A percentile compares a stretch with the other conserved stretches of the same genome.
phyloP scores from a whole-genome alignment of 2,888 invertebrate species.

The Dermolepida albohirtum region DNA sequence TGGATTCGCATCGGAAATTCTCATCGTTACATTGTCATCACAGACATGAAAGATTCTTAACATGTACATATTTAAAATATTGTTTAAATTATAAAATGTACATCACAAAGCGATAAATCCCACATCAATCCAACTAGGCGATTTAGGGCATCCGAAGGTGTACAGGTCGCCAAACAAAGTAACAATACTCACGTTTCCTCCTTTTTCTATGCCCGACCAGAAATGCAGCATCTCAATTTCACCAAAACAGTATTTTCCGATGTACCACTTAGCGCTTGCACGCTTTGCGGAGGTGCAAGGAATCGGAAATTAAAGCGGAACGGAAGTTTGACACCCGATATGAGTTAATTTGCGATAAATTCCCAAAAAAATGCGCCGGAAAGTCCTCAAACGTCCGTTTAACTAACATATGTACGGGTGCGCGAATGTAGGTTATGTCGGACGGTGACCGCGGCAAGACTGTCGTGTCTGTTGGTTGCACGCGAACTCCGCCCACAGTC shows the following conservation, averaged over 20 bases:
- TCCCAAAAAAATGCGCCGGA: conserved; percentile 26
- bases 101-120: conserved; percentile 41
- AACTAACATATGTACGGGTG: conserved; percentile 51
- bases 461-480: conserved; percentile 53
- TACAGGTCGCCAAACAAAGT: conserved; percentile 43
- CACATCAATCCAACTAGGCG: conserved; percentile 53
- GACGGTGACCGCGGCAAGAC: conserved; percentile 54
- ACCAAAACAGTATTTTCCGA: conserved; percentile 25
- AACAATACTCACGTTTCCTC: conserved; percentile 43
- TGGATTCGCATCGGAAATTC: too few species aligned
- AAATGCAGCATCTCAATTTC: conserved; percentile 36
- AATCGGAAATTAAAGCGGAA: conserved; percentile 25
- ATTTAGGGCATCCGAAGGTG: conserved; percentile 54
- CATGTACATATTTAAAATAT: too few species aligned
- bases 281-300: conserved; percentile 3
- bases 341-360: conserved; percentile 19
- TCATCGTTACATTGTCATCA: too few species aligned
- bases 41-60: too few species aligned
- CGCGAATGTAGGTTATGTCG: conserved; percentile 53
- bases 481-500: conserved; percentile 53
- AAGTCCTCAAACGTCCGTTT: conserved; percentile 48
- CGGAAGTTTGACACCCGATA: conserved; percentile 33
- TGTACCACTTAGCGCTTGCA: conserved; percentile 29
- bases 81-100: background rate
- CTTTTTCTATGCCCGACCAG: conserved; percentile 31